Evolutionary conservation across 2,113 vertebrate species (phyloP), one percentile per base, ranked within the genome.

Genomic region (Rallus limicola): DNA sequence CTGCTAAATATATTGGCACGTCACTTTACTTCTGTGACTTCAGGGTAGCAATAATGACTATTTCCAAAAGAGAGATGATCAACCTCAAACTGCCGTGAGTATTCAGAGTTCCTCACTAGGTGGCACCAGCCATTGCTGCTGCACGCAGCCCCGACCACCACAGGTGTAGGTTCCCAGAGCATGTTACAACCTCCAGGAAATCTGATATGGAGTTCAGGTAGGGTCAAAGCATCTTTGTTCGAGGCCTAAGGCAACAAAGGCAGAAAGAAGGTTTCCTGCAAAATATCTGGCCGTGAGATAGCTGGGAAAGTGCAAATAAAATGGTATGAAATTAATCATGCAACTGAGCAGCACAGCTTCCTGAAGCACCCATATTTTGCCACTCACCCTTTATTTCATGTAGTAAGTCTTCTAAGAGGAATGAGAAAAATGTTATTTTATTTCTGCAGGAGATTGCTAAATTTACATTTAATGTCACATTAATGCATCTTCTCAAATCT

Each of bases 101-200:
- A 71, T 88, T 91, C 92, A 88, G 75, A 69, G 74, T 58, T 90
- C 36, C 90, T 92, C 96, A 86, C 87, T 96, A 97, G 96, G 82
- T 96, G 96, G 95, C 95, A 97, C 86, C 88, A 94, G 68, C 69
- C 74, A 34, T 76, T 91, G 70, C 81, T 29, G 65, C 79, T 34
- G 34, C 19, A 31, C 0, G 0, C 36, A 89, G 69, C 25, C 16
- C 19, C 1, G 3, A 48, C 26, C 36, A 52, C 50, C 28, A 25
- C 71, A 88, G 91, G 70, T 92, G 72, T 56, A 33, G 2, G 1
- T 56, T 86, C 76, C 76, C 68, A 90, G 68, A 85, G 34, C 28
- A 12, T 0, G 23, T 44, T 7, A 46, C 7, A 69, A 64, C 46
- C 92, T 53, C 53, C 78, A 26, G 62, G 42, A 92, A 82, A 69